These are phyloP conservation scores for Lathamus discolor DNA, from an alignment of 2,113 vertebrate genomes.

Conservation along the genomic window DNA sequence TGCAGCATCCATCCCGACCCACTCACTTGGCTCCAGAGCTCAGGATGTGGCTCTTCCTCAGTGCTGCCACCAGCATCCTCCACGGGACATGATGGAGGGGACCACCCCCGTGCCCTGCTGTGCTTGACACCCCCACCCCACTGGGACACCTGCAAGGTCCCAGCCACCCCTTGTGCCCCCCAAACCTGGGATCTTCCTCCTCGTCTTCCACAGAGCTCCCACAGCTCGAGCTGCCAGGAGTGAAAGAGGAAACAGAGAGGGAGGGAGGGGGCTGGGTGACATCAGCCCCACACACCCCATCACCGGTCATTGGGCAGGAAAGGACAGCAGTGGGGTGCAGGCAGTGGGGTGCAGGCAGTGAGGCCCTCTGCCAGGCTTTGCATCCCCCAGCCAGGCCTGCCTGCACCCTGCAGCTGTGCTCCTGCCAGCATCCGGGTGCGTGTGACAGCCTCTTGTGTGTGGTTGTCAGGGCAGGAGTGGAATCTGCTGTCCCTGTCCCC, in stretches of 20 bases:
- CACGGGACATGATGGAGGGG: background rate
- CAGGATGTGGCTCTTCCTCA: slow-evolving; percentile 22
- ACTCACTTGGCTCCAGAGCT: slow-evolving; percentile 71
- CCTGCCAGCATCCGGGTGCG: fast-evolving
- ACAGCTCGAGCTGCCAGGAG: background rate
- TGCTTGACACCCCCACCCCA: background rate
- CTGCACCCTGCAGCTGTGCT: background rate
- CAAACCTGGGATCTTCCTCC: background rate
- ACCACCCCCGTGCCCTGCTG: background rate
- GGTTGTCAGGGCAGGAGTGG: background rate
- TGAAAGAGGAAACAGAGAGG: slow-evolving; percentile 8
- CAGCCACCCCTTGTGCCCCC: fast-evolving
- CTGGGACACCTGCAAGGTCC: background rate
- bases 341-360: background rate
- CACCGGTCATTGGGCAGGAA: background rate
- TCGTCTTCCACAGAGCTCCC: background rate
- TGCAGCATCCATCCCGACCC: background rate
- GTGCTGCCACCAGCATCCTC: slow-evolving; percentile 29
- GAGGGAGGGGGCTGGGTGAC: background rate
- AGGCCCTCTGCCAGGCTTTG: background rate
- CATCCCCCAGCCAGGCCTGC: background rate
- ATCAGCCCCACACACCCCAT: background rate
- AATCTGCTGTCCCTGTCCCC: background rate
- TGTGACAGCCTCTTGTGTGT: background rate
- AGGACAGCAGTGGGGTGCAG: background rate